Percentiles rank a stretch among this genome's conserved stretches.
phyloP scores from a whole-genome alignment of 2,888 invertebrate genomes.

The Zonitis immaculata region DNA sequence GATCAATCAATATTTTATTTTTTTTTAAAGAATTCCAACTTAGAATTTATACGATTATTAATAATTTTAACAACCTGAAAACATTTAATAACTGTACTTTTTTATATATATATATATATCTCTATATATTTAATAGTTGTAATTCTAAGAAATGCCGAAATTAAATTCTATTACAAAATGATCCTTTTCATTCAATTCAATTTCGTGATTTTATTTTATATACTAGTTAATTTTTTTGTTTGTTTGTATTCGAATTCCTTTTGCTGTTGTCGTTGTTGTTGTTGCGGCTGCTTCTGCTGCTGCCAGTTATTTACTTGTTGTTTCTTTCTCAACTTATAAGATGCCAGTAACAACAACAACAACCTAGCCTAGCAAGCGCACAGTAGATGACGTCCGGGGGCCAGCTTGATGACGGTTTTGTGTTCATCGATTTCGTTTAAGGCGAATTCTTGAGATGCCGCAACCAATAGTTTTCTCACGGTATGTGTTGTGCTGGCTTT shows the following conservation, averaged over 20 bases:
- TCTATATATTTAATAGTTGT: neutral
- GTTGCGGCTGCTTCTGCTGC: conserved; percentile 2
- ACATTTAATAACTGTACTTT: neutral
- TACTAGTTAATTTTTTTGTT: neutral
- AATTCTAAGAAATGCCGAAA: neutral
- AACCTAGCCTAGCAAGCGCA: neutral
- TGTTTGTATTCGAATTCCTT: neutral
- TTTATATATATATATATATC: no score
- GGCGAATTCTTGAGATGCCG: conserved; percentile 21
- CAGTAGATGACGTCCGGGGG: neutral
- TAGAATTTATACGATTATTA: no score
- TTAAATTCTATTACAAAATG: neutral
- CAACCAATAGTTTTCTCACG: conserved; percentile 23
- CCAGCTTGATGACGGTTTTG: neutral
- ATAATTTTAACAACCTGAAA: no score
- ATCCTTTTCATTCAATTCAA: no score
- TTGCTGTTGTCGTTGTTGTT: no score
- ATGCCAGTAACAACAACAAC: neutral
- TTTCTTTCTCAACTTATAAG: conserved; percentile 4
- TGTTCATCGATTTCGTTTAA: conserved; percentile 21
- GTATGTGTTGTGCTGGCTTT: conserved; percentile 8
- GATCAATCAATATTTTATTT: no score
- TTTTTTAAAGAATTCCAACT: no score
- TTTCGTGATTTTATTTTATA: neutral
- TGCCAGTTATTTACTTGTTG: neutral